Evolutionary conservation across 1,140 invertebrate species (phyloP).

Genomic region (Batillaria attramentaria): DNA sequence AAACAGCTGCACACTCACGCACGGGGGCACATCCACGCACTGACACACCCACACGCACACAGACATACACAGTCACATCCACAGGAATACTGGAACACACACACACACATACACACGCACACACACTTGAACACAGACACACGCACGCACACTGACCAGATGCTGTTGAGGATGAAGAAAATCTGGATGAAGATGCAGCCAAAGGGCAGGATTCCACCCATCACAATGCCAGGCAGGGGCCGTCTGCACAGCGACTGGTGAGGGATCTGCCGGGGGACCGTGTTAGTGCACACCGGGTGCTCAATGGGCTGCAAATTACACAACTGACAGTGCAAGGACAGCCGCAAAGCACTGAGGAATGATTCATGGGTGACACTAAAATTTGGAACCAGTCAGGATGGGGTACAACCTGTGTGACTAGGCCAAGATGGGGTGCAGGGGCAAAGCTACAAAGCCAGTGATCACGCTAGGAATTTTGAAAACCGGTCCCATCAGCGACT

Average conservation of each 20-base stretch:
- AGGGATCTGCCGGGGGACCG: constrained; percentile 98
- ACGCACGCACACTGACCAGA: constrained; percentile 80
- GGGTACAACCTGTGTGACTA: too few relatives aligned
- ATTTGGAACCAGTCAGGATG: too few relatives aligned
- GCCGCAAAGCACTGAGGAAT: too few relatives aligned
- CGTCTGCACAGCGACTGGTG: constrained; percentile 98
- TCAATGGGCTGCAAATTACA: constrained; percentile 84
- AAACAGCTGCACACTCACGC: not conserved
- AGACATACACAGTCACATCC: not conserved
- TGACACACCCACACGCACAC: not conserved
- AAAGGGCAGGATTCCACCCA: constrained; percentile 98
- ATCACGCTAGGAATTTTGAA: too few relatives aligned
- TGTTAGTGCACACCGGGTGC: constrained; percentile 97
- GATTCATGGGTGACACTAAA: too few relatives aligned
- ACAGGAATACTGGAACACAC: too few relatives aligned
- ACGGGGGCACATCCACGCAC: not conserved
- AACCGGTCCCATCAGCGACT: too few relatives aligned
- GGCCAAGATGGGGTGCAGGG: too few relatives aligned
- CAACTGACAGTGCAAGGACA: too few relatives aligned
- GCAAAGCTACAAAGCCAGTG: too few relatives aligned
- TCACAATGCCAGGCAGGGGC: constrained; percentile 87
- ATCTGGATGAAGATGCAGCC: constrained; percentile 99
- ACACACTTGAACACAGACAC: not conserved
- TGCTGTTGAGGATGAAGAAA: constrained; percentile 98
- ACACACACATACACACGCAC: constrained; percentile 3